These are phyloP conservation scores for Acanthosoma haemorrhoidale DNA, from an alignment of 2,888 invertebrate species.

Conservation along the genomic window DNA sequence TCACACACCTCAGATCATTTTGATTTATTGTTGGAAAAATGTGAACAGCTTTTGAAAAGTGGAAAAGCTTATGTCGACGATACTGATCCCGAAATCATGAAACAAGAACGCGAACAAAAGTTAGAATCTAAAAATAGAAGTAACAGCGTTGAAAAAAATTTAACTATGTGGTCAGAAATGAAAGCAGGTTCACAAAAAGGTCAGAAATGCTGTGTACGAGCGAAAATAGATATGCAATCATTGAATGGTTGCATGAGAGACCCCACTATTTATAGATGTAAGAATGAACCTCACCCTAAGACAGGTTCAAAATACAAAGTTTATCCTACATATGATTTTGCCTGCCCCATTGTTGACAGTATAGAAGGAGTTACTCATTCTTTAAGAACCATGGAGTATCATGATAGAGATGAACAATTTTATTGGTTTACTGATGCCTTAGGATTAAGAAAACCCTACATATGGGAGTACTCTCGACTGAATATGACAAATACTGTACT, in stretches of 20 bases:
- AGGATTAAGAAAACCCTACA: conserved; percentile 79
- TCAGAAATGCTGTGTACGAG: conserved; percentile 86
- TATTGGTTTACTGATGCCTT: conserved; percentile 93
- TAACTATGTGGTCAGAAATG: conserved; percentile 93
- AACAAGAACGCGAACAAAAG: conserved; percentile 85
- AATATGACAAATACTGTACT: conserved; percentile 98
- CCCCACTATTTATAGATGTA: conserved; percentile 94
- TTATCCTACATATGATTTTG: conserved; percentile 99
- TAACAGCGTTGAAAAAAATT: conserved; percentile 68
- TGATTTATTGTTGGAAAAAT: conserved; percentile 80
- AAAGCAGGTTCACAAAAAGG: conserved; percentile 72
- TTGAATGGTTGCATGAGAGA: conserved; percentile 95
- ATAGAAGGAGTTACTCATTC: conserved; percentile 97
- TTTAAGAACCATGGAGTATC: conserved; percentile 95
- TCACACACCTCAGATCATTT: conserved; percentile 97
- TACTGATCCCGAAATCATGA: conserved; percentile 92
- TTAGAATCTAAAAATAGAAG: conserved; percentile 66
- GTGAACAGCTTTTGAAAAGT: conserved; percentile 78
- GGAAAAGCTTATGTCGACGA: conserved; percentile 96
- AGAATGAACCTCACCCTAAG: conserved; percentile 87
- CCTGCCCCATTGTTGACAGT: conserved; percentile 97
- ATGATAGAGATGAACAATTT: conserved; percentile 95
- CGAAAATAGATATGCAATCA: conserved; percentile 95
- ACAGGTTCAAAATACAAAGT: conserved; percentile 95
- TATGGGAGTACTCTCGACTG: conserved; percentile 89